Conservation (phyloP, 1,140 invertebrate species). For the Teleogryllus occipitalis region DNA sequence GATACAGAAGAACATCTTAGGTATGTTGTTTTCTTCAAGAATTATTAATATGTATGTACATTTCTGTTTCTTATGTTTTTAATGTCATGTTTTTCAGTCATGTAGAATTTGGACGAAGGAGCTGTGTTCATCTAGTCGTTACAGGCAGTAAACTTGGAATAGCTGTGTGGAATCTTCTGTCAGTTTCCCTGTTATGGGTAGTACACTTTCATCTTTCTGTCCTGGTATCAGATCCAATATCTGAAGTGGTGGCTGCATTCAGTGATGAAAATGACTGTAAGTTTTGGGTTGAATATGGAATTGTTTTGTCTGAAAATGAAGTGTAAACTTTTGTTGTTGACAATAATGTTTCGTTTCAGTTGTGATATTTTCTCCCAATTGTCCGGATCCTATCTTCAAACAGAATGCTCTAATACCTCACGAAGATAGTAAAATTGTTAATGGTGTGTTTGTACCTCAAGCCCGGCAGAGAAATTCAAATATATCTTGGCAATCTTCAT, state of each 20-base stretch:
- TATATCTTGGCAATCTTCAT: neutral
- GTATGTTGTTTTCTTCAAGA: slow-evolving; percentile 14
- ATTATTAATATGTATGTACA: neutral
- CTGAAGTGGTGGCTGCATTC: slow-evolving; percentile 56
- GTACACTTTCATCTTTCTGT: slow-evolving; percentile 38
- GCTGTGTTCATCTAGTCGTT: slow-evolving; percentile 55
- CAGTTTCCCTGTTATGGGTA: slow-evolving; percentile 49
- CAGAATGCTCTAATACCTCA: neutral
- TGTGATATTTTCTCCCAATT: neutral
- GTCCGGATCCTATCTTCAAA: neutral
- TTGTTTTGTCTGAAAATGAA: neutral
- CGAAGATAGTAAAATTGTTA: neutral
- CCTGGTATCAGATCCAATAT: slow-evolving; percentile 49
- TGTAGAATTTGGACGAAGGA: slow-evolving; percentile 54
- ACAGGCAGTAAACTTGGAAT: slow-evolving; percentile 46
- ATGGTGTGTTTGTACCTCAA: neutral
- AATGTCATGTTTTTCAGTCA: slow-evolving; percentile 34
- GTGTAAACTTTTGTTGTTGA: neutral
- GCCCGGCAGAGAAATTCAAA: neutral
- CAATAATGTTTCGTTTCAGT: neutral
- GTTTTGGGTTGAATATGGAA: slow-evolving; percentile 16
- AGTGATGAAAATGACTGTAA: slow-evolving; percentile 51
- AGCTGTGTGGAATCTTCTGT: slow-evolving; percentile 63
- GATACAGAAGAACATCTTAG: slow-evolving; percentile 18
- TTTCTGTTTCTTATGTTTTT: slow-evolving; percentile 8